phyloP scores from a whole-genome alignment of 2,113 vertebrate species.

The Spea bombifrons region DNA sequence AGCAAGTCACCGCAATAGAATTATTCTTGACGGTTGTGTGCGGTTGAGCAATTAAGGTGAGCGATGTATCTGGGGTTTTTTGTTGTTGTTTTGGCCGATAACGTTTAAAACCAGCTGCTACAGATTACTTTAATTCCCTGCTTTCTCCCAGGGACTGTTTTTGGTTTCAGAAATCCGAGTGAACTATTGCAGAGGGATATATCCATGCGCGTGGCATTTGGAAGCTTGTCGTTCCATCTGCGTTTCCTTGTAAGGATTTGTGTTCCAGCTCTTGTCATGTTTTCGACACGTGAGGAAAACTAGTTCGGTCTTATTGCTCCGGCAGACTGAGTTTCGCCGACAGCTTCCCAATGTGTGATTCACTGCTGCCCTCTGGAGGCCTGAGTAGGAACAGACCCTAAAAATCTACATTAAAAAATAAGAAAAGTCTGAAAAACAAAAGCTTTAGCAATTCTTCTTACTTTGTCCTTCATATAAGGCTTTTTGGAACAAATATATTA shows the following conservation, averaged over 20 bases:
- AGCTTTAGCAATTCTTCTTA: too few species aligned
- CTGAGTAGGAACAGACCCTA: not conserved
- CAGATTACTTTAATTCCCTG: not conserved
- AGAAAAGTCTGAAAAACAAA: not conserved
- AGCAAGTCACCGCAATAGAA: too few species aligned
- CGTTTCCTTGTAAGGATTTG: constrained; percentile 4
- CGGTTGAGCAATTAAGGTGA: too few species aligned
- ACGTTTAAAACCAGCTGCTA: not conserved
- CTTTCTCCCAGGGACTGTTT: not conserved
- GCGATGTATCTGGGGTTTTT: not conserved
- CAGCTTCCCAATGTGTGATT: not conserved
- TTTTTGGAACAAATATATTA: too few species aligned
- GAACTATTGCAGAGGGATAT: not conserved
- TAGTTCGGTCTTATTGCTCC: not conserved
- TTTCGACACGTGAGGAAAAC: not conserved
- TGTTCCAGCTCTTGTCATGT: not conserved
- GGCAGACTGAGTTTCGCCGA: not conserved
- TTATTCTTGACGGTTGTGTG: too few species aligned
- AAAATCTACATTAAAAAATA: not conserved
- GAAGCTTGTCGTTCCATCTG: not conserved
- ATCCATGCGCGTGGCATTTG: constrained; percentile 1
- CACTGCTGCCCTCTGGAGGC: constrained; percentile 35
- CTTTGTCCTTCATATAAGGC: too few species aligned
- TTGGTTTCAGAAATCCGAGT: not conserved
- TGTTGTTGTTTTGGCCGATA: not conserved